Evolutionary conservation across 2,888 invertebrate genomes (phyloP).

Genomic region (Aproaerema taeniolella): DNA sequence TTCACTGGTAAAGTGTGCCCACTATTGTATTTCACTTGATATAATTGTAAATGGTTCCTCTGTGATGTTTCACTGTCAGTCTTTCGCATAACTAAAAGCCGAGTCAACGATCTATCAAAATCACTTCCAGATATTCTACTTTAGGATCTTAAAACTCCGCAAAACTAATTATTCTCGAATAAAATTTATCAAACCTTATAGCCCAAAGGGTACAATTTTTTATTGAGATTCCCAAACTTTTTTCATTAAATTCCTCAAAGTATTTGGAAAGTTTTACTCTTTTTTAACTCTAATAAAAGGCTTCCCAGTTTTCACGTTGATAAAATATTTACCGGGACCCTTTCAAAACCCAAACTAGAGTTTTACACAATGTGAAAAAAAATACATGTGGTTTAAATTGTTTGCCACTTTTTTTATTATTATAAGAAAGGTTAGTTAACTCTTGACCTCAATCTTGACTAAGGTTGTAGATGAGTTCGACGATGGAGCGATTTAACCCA

Average conservation of each 20-base stretch:
- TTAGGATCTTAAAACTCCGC: conserved; percentile 19
- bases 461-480: too few relatives aligned
- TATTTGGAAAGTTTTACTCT: conserved; percentile 48
- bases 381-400: too few relatives aligned
- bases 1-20: too few relatives aligned
- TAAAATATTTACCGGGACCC: conserved; percentile 28
- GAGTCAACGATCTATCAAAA: conserved; percentile 8
- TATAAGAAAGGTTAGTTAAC: too few relatives aligned
- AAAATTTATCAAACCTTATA: conserved; percentile 45
- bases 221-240: conserved; percentile 52
- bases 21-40: too few relatives aligned
- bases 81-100: not conserved
- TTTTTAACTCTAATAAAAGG: conserved; percentile 38
- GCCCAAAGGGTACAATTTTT: conserved; percentile 53
- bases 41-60: not conserved
- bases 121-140: conserved; percentile 5
- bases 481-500: too few relatives aligned
- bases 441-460: too few relatives aligned
- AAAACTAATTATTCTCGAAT: conserved; percentile 43
- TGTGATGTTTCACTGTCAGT: conserved; percentile 8
- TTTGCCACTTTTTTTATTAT: too few relatives aligned
- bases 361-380: too few relatives aligned
- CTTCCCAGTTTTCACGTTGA: conserved; percentile 33
- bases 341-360: too few relatives aligned
- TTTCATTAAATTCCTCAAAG: conserved; percentile 57